These are phyloP conservation scores for Oriolus oriolus DNA, from an alignment of 2,113 vertebrate species.

Conservation along the genomic window DNA sequence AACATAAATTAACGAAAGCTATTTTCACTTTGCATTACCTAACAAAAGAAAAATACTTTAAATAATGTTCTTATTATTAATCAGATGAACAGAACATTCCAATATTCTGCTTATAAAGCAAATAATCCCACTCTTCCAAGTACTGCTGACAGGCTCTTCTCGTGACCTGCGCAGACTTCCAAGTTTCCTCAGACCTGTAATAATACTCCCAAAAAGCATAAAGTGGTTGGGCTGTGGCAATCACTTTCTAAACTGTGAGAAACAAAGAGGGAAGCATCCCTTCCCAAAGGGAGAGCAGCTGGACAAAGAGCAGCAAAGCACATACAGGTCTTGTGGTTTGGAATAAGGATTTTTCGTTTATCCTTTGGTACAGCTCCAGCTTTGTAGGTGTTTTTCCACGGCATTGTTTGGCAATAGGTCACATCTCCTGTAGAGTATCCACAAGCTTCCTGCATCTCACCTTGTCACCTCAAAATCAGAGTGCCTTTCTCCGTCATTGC, in stretches of 20 bases:
- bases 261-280: not conserved
- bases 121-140: not conserved
- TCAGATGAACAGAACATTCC: not conserved
- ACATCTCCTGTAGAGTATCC: not conserved
- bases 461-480: not conserved
- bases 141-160: not conserved
- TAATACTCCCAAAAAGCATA: not conserved
- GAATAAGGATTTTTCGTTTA: not conserved
- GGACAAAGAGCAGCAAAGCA: not conserved
- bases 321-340: not conserved
- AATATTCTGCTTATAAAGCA: not conserved
- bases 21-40: not conserved
- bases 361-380: not conserved
- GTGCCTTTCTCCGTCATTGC: not conserved
- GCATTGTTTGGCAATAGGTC: not conserved
- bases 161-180: rapidly evolving
- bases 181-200: not conserved
- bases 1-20: not conserved
- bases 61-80: not conserved
- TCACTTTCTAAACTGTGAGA: not conserved
- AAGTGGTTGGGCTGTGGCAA: not conserved
- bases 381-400: not conserved
- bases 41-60: not conserved
- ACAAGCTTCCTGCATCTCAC: not conserved
- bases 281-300: not conserved